Base-by-base conservation (phyloP, 2,113 vertebrate species). In the Gallinago paraguaiae region DNA sequence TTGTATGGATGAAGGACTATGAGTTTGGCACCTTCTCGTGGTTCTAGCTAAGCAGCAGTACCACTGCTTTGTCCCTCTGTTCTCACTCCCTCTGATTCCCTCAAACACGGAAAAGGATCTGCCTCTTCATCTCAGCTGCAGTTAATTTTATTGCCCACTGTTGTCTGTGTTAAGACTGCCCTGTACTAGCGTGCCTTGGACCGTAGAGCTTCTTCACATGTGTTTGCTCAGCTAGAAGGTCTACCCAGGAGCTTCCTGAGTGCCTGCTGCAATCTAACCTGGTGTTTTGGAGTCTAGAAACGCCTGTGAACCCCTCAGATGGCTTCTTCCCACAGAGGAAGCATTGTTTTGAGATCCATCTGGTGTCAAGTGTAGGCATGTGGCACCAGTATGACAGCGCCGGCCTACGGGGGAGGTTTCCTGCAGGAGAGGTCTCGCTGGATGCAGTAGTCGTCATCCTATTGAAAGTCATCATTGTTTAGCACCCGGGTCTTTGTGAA, bases 361-460 rank as follows among this genome's bases (percentile, higher is more conserved):
- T 97, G 96, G 95, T 97, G 80, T 97, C 88, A 77, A 96, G 95
- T 88, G 72, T 87, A 75, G 95, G 92, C 98, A 97, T 98, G 95
- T 97, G 97, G 97, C 95, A 96, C 90, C 96, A 96, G 97, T 95
- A 97, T 95, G 97, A 67, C 82, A 93, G 17, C 12, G 8, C 89
- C 91, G 77, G 77, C 94, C 94, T 94, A 90, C 4, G 17, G 94
- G 92, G 95, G 97, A 57, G 67, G 57, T 91, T 91, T 97, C 96
- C 90, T 96, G 89, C 91, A 96, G 79, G 92, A 97, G 90, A 96
- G 60, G 74, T 88, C 95, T 95, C 45, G 48, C 96, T 94, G 86
- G 86, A 91, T 56, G 86, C 92, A 94, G 92, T 88, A 92, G 94
- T 93, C 25, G 3, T 65, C 83, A 81, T 30, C 92, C 69, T 91